phyloP scores from a whole-genome alignment of 1,140 invertebrate species.

The Apis laboriosa region DNA sequence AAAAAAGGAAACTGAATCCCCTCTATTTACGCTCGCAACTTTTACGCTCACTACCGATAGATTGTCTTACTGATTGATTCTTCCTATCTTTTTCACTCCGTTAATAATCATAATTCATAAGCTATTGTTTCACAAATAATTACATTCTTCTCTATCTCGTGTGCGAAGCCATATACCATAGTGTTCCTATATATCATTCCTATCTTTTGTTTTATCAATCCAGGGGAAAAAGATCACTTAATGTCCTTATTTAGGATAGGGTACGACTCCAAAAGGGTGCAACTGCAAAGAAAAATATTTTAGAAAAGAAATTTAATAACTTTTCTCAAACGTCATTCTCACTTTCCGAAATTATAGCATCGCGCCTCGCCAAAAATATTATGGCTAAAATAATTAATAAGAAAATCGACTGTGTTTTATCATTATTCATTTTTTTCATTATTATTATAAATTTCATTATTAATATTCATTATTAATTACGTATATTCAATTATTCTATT shows the following conservation, averaged over 20 bases:
- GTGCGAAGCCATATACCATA: constrained; percentile 49
- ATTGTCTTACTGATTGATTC: constrained; percentile 33
- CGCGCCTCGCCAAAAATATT: constrained; percentile 16
- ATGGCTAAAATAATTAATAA: too few relatives aligned
- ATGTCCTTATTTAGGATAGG: constrained; percentile 65
- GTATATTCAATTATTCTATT: too few relatives aligned
- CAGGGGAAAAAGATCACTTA: constrained; percentile 65
- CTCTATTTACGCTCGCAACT: constrained; percentile 71
- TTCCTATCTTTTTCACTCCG: constrained; percentile 51
- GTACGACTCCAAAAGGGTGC: neutral
- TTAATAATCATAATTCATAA: constrained; percentile 74
- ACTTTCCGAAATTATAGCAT: constrained; percentile 47
- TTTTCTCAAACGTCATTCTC: constrained; percentile 50
- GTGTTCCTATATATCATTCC: constrained; percentile 46
- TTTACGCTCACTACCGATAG: constrained; percentile 70
- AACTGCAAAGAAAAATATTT: constrained; percentile 43
- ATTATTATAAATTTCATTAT: too few relatives aligned
- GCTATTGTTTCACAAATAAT: constrained; percentile 75
- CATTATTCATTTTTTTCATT: too few relatives aligned
- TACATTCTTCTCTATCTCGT: constrained; percentile 68
- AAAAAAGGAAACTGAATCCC: constrained; percentile 68
- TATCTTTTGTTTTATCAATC: constrained; percentile 71
- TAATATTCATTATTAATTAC: too few relatives aligned
- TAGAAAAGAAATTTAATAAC: constrained; percentile 47
- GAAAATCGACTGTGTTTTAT: constrained; percentile 1